Evolutionary conservation across 23 tunicate species (phyloP).

Genomic region (Pegea sp.): DNA sequence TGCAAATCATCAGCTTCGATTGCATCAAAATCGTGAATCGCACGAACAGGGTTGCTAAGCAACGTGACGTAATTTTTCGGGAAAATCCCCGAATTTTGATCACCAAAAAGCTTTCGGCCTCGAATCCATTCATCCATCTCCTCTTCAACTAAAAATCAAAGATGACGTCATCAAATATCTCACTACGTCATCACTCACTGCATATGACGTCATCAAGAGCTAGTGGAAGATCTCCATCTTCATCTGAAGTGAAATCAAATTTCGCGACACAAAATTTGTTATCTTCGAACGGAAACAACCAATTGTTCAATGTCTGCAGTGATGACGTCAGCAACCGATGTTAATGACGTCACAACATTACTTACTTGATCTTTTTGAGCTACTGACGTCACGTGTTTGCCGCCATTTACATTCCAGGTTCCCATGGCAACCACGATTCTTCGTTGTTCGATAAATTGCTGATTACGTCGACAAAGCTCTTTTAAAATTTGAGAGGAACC

Average conservation of each 20-base stretch:
- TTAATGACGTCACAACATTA: not conserved
- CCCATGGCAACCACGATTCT: constrained; percentile 46
- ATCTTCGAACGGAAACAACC: constrained; percentile 17
- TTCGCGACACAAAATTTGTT: constrained; percentile 40
- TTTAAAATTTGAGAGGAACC: constrained; percentile 13
- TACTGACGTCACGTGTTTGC: constrained; percentile 48
- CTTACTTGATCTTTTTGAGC: constrained; percentile 57
- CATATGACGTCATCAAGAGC: constrained; percentile 23
- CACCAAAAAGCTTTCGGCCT: constrained; percentile 7
- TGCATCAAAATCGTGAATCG: constrained; percentile 61
- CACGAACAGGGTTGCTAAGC: constrained; percentile 19
- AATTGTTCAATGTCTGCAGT: constrained; percentile 43
- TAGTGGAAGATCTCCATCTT: constrained; percentile 60
- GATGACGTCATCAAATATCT: too few species aligned
- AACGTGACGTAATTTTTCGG: constrained; percentile 54
- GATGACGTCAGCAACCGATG: not conserved
- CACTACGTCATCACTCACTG: constrained; percentile 8
- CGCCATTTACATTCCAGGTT: constrained; percentile 98
- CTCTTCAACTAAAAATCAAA: constrained; percentile 11
- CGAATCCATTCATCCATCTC: constrained; percentile 93
- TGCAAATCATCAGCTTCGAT: constrained; percentile 73
- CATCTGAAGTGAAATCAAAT: constrained; percentile 41
- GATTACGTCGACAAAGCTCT: constrained; percentile 3
- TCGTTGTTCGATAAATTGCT: constrained; percentile 7
- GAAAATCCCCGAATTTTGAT: constrained; percentile 43